Evolutionary conservation across 2,888 invertebrate genomes (phyloP), one percentile per base, ranked within the genome.

Genomic region (Adineta ricciae): DNA sequence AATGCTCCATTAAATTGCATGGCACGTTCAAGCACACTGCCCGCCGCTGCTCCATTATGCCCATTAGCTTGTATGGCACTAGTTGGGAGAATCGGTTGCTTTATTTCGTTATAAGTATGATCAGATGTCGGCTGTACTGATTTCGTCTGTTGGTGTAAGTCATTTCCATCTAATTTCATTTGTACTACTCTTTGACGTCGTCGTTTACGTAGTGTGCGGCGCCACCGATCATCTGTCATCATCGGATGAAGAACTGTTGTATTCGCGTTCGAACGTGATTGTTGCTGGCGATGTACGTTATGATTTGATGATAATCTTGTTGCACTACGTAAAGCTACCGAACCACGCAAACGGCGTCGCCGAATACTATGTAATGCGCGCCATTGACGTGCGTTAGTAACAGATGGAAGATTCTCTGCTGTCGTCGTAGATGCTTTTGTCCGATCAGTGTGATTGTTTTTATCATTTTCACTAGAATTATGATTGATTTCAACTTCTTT

Each of bases 1-100:
- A 78, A 78, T 38, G 78, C 78, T n/a, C 78, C 78, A 78, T 78
- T 78, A 78, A 78, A 78, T 41, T 78, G 78, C 78, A 78, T 78
- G 1, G 78, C 78, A n/a, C 78, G 38, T 78, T 41, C 78, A 41
- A 78, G 41, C 41, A 78, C 78, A n/a, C 78, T 41, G 3, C 38
- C 38, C 32, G 78, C 19, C n/a, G 78, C 19, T 41, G 41, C 2
- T 41, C 41, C n/a, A 78, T 78, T 41, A 38, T 41, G 38, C 19
- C 14, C 14, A 38, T 38, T 41, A n/a, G 38, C 11, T n/a, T 11
- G 41, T n/a, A 38, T 78, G 38, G 9, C 4, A 78, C 41, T 41
- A 24, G 38, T 78, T 41, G 24, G 14, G n/a, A 41, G 9, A n/a
- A n/a, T n/a, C 3, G 41, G 41, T n/a, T 78, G 78, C 41, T 78